Percentiles rank a stretch among this genome's conserved stretches.
Conservation (phyloP, 2,888 invertebrate genomes). For the Rhaphigaster nebulosa region DNA sequence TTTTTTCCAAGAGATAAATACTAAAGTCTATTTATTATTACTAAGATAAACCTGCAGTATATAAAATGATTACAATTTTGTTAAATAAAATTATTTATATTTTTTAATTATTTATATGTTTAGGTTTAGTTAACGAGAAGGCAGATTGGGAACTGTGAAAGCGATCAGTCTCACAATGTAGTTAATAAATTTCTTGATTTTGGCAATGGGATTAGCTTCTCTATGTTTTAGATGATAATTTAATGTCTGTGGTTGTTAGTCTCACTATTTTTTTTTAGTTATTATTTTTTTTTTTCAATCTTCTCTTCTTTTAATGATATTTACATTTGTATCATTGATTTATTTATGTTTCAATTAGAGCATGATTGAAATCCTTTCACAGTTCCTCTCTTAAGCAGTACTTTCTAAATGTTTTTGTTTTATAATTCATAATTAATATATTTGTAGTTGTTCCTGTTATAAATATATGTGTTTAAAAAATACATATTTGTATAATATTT, state of each 20-base stretch:
- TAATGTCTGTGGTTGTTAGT: constrained; percentile 60
- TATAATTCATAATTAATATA: constrained; percentile 30
- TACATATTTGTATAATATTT: neutral
- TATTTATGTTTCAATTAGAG: constrained; percentile 57
- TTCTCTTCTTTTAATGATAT: constrained; percentile 59
- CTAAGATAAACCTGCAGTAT: neutral
- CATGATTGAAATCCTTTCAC: constrained; percentile 78
- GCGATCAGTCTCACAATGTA: constrained; percentile 79
- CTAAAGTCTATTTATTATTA: neutral
- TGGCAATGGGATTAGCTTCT: constrained; percentile 55
- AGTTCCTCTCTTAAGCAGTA: constrained; percentile 73
- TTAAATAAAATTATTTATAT: constrained; percentile 36
- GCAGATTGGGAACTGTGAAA: constrained; percentile 91
- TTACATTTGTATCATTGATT: constrained; percentile 3
- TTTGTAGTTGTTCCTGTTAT: neutral
- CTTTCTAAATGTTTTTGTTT: constrained; percentile 67
- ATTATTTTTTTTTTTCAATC: constrained; percentile 55
- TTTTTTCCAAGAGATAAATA: constrained; percentile 23
- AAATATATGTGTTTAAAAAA: neutral
- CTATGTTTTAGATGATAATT: constrained; percentile 59
- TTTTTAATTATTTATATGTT: constrained; percentile 55
- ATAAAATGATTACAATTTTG: constrained; percentile 30
- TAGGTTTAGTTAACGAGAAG: constrained; percentile 67
- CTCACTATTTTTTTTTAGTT: constrained; percentile 59
- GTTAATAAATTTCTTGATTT: constrained; percentile 50